Conservation (phyloP, 2,797 vertebrate genomes). For the Anolis apletophallus region DNA sequence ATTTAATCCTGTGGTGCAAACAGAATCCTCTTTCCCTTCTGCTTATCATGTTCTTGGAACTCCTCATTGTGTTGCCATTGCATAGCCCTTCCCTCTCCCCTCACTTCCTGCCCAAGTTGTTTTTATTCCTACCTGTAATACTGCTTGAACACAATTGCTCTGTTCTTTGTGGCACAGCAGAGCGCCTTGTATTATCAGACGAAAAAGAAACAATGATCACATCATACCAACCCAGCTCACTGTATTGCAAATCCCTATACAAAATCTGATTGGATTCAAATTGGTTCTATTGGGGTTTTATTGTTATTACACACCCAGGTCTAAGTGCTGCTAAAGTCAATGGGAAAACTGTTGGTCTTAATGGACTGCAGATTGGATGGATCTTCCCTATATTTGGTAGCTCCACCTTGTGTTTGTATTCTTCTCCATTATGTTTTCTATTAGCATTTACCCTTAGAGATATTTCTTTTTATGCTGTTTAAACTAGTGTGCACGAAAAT, state of each 20-base stretch:
- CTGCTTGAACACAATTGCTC: background rate
- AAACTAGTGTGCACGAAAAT: background rate
- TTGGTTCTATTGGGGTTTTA: background rate
- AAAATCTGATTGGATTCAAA: conserved; percentile 9
- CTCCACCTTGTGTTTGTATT: background rate
- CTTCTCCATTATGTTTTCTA: background rate
- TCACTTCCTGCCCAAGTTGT: conserved; percentile 20
- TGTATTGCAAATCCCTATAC: background rate
- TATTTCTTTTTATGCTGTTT: background rate
- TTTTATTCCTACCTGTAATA: conserved; percentile 43
- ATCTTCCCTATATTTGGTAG: background rate
- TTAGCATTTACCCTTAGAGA: background rate
- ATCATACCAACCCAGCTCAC: background rate
- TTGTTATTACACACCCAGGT: conserved; percentile 8
- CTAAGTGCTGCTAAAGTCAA: conserved; percentile 10
- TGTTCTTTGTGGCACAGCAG: background rate
- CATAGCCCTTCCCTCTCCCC: conserved; percentile 24
- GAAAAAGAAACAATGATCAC: background rate
- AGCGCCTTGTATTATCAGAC: conserved; percentile 21
- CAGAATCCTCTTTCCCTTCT: conserved; percentile 20
- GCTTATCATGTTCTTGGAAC: conserved; percentile 28
- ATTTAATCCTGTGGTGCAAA: conserved; percentile 12
- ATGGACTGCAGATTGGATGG: background rate
- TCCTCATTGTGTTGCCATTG: conserved; percentile 31
- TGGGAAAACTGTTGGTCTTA: background rate